These are phyloP conservation scores for Cyphomyrus plagiostoma DNA, from an alignment of 2,113 vertebrate species.

Conservation along the genomic window DNA sequence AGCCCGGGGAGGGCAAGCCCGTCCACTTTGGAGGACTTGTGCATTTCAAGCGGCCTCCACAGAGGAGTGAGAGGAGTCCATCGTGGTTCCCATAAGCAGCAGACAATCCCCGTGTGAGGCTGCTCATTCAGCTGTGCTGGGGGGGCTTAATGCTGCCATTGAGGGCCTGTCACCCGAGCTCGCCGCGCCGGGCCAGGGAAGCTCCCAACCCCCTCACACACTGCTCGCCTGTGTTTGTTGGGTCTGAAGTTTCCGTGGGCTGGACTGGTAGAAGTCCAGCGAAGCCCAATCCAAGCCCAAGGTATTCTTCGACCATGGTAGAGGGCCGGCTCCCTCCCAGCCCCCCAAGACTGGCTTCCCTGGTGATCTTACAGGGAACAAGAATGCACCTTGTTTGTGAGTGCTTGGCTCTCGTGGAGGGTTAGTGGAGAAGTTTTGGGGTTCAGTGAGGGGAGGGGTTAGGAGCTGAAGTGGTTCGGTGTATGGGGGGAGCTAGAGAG, in stretches of 20 bases:
- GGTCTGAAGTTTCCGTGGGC: conserved; percentile 9
- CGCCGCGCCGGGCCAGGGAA: background rate
- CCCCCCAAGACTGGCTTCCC: background rate
- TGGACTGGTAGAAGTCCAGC: conserved; percentile 14
- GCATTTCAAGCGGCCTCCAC: conserved; percentile 15
- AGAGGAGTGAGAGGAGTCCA: background rate
- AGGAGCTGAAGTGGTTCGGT: background rate
- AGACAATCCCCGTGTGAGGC: conserved; percentile 8
- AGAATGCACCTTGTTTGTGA: background rate
- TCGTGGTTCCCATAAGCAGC: conserved; percentile 9
- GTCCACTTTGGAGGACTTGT: conserved; percentile 12
- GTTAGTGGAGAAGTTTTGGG: background rate
- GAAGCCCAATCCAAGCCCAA: conserved; percentile 12
- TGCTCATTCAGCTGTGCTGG: conserved; percentile 13
- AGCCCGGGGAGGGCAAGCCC: background rate
- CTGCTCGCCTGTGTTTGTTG: conserved; percentile 19
- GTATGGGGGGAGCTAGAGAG: background rate
- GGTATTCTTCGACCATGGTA: background rate
- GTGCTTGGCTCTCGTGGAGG: background rate
- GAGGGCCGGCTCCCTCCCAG: background rate
- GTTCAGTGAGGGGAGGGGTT: background rate
- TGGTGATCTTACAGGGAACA: background rate
- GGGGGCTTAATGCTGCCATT: conserved; percentile 16
- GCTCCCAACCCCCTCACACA: background rate
- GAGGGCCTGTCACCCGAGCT: conserved; percentile 14